Base-by-base conservation (phyloP, 2,888 invertebrate species). In the Trilocha varians region DNA sequence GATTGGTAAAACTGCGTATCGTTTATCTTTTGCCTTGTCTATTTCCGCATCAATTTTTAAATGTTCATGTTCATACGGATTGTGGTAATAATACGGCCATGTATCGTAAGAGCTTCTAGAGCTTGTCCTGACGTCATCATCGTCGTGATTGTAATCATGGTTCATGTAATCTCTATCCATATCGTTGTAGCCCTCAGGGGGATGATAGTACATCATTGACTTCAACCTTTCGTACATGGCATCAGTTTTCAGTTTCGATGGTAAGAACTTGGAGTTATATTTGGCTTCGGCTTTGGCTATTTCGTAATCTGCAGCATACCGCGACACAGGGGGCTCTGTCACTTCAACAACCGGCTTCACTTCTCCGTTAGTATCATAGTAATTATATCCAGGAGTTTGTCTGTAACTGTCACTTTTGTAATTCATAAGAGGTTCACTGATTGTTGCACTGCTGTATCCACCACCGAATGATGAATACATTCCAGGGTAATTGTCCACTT, bases 21-120 rank as follows among this genome's bases (percentile, higher is more conserved):
- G 72, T 56, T 80, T 82, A 38, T 80, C 78, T 57, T 78, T 78
- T 2, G 64, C 69, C 45, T 70, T 78, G 38, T 73, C 66, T 6
- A 49, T 49, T 45, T 68, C 65, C 3, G 55, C 47, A 18, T 61
- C 59, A 13, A 58, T 54, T 35, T 69, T 71, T 32, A 61, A 58
- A 32, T 57, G 51, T 48, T 74, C 70, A 47, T 73, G 75, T 40
- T 77, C 75, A 39, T 74, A 74, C 1, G 76, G 70, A 16, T 50
- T 65, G 39, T 70, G 65, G 47, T 73, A 72, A 33, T 65, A 66
- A 41, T 69, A 71, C 1, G 83, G 80, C 75, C 75, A 77, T 38
- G 48, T 61, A 17, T 72, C 68, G 34, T 71, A 74, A 6, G 58
- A 41, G 37, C 51, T 64, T 47, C 63, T 61, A 11, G 67, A 63